phyloP scores from a whole-genome alignment of 2,113 vertebrate species.

The Phyllostomus discolor region DNA sequence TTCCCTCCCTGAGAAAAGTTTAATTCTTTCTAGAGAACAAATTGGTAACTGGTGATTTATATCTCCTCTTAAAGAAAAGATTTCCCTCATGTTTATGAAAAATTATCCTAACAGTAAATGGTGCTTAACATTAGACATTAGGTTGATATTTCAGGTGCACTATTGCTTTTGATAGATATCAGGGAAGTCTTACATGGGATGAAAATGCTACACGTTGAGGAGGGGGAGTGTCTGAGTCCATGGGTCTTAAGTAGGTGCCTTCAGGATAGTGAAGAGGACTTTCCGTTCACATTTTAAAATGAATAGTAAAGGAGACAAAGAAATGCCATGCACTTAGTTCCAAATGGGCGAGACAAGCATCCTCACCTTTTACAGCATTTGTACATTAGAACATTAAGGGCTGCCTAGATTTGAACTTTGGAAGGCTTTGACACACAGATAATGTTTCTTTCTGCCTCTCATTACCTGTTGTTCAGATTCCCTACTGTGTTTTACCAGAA shows the following conservation, averaged over 20 bases:
- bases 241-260: background rate
- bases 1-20: slow-evolving; percentile 9
- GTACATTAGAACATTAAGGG: background rate
- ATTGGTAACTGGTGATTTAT: background rate
- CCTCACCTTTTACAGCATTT: background rate
- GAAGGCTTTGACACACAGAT: background rate
- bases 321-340: background rate
- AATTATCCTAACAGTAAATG: background rate
- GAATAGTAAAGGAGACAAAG: background rate
- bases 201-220: background rate
- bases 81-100: background rate
- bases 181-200: background rate
- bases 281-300: background rate
- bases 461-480: background rate
- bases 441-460: background rate
- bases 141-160: background rate
- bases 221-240: background rate
- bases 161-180: background rate
- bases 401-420: background rate
- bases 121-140: background rate
- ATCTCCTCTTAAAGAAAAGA: background rate
- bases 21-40: slow-evolving; percentile 17
- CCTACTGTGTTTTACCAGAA: background rate
- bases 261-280: background rate
- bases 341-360: background rate